Conservation (phyloP, 1,140 invertebrate genomes). For the Cataglyphis hispanica region DNA sequence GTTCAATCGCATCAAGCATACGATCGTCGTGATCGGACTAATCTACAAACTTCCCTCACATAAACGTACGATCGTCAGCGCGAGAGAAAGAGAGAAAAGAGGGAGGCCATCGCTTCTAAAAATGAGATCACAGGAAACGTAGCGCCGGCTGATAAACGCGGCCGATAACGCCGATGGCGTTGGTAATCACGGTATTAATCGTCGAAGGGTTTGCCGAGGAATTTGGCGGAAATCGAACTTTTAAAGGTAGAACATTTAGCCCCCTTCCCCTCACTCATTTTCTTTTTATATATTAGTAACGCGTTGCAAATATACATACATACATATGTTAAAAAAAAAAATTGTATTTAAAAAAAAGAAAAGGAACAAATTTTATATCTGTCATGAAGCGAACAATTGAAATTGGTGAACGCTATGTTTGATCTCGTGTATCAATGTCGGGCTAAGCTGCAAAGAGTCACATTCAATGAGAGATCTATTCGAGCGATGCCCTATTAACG, state of each 20-base stretch:
- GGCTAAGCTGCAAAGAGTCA: neutral
- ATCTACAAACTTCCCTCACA: slow-evolving; percentile 61
- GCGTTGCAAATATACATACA: neutral
- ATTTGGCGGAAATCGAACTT: slow-evolving; percentile 52
- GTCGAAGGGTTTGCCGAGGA: slow-evolving; percentile 31
- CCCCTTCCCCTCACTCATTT: neutral
- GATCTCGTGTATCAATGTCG: neutral
- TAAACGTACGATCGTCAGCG: slow-evolving; percentile 29
- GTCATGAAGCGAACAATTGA: neutral
- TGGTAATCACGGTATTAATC: slow-evolving; percentile 58
- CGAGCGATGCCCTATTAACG: slow-evolving; percentile 50
- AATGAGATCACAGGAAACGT: slow-evolving; percentile 53
- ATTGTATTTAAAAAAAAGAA: neutral
- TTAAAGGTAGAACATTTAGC: neutral
- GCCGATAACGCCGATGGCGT: slow-evolving; percentile 48
- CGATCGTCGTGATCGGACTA: slow-evolving; percentile 59
- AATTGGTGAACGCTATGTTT: neutral
- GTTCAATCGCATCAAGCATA: slow-evolving; percentile 63
- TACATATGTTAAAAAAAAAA: too few species aligned
- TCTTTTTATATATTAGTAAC: neutral
- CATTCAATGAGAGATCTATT: neutral
- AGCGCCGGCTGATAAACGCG: slow-evolving; percentile 57
- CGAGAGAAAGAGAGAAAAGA: neutral
- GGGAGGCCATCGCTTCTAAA: slow-evolving; percentile 33
- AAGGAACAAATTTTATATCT: neutral